Evolutionary conservation across 2,888 invertebrate species (phyloP), one percentile per base, ranked within the genome.

Genomic region (Crioceris asparagi): DNA sequence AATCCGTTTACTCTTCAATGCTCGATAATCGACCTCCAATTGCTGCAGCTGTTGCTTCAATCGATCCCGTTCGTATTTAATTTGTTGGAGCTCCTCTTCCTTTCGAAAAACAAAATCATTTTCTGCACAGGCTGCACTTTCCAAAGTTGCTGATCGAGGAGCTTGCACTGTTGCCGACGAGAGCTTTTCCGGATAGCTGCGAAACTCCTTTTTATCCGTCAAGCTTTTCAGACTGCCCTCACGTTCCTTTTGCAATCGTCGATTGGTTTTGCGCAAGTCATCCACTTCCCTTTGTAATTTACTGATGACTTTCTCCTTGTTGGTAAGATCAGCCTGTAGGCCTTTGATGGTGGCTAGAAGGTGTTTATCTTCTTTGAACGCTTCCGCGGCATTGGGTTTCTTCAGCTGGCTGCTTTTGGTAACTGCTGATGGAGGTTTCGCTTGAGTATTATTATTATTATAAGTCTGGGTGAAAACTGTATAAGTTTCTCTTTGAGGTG

Each of bases 341-440:
- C 84, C 84, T 42, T 85, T 75, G 50, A 86, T 82, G 0, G 85
- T 84, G 1, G 84, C 83, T 16, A 85, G 61, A 31, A 86, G 67
- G 65, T 86, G 83, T 19, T 80, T 71, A 48, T 85, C 84, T 51
- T 83, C 82, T 58, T 79, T 82, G 4, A 69, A 56, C 43, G 71
- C 69, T 53, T 46, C 69, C n/a, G n/a, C n/a, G n/a, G n/a, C n/a
- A 64, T 32, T 32, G n/a, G 16, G 19, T 15, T 29, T 38, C 31
- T 36, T 43, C n/a, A 35, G 38, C 7, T 18, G 30, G 6, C 25
- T 17, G 7, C 16, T 30, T 26, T 35, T 46, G 11, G 41, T 39
- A 2, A 41, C 36, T 17, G 39, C 14, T 14, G 12, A 12, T n/a
- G n/a, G n/a, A n/a, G n/a, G n/a, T n/a, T n/a, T n/a, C n/a, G n/a